Base-by-base conservation (phyloP, 2,113 vertebrate species). In the Cheilinus undulatus region DNA sequence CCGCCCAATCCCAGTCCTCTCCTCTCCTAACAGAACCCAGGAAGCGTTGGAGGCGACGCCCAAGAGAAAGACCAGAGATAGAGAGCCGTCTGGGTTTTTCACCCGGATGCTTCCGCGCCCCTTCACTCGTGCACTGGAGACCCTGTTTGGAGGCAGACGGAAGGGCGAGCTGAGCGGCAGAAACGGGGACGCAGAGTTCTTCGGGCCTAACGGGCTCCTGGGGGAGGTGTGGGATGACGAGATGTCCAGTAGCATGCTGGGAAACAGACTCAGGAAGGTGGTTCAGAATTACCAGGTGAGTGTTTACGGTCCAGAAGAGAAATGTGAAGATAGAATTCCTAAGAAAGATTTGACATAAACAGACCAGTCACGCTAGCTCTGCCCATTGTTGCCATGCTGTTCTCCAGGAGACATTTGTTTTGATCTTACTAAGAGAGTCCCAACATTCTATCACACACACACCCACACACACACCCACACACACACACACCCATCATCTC, bases 221-320 rank as follows among this genome's bases (percentile, higher is more conserved):
- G 91, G 88, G 12, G 74, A 88, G 8, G 91, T 93, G 9, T 95
- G 94, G 94, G 69, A 95, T 2, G 93, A 94, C 0, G 89, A 94
- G 67, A 94, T 93, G 92, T 94, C 94, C 49, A 92, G 84, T 26
- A 88, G 28, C 82, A 93, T 92, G 91, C 89, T 95, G 76, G 88
- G 90, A 1, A 89, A 51, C 63, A 62, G 93, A 36, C 86, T 95
- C 70, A 92, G 67, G 84, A 94, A 91, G 46, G 93, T 94, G 80
- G 93, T 94, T 68, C 88, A 90, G 81, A 94, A 93, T 77, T 95
- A 94, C 66, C 93, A 93, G 93, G 94, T 90, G 27, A 87, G 67
- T 20, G n/a, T 56, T 23, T 4, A 30, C 24, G 7, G 12, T 28
- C 9, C 3, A 26, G n/a, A n/a, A n/a, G n/a, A n/a, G n/a, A n/a